These are phyloP conservation scores for Caranx ignobilis DNA, from an alignment of 2,113 vertebrate genomes.

Conservation along the genomic window DNA sequence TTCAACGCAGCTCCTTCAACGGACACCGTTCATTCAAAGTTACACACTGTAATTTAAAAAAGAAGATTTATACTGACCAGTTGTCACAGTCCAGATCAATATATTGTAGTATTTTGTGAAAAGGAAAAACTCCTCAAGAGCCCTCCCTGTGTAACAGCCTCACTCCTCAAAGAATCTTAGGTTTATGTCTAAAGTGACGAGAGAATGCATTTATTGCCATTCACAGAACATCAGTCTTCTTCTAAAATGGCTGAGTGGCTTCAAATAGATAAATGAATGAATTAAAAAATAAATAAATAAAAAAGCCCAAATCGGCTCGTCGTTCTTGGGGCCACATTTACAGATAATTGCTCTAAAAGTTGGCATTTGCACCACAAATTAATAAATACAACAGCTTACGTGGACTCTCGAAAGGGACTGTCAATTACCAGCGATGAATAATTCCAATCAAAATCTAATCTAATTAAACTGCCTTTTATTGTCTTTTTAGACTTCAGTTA, in stretches of 20 bases:
- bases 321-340: constrained; percentile 57
- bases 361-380: constrained; percentile 87
- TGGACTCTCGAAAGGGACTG: constrained; percentile 85
- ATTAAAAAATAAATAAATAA: not conserved
- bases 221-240: not conserved
- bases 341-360: constrained; percentile 79
- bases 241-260: not conserved
- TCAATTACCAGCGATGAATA: constrained; percentile 87
- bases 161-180: not conserved
- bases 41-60: not conserved
- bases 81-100: not conserved
- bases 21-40: too few species aligned
- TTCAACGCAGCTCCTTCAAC: not conserved
- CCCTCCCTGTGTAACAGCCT: not conserved
- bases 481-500: constrained; percentile 89
- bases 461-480: constrained; percentile 92
- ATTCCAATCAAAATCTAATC: constrained; percentile 91
- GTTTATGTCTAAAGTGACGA: not conserved
- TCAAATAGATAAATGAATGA: not conserved
- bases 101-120: not conserved
- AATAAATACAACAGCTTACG: constrained; percentile 91
- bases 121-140: too few species aligned
- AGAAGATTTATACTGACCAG: not conserved
- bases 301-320: constrained; percentile 22
- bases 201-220: not conserved